Base-by-base conservation (phyloP, 2,113 vertebrate species). In the Myotis yumanensis region DNA sequence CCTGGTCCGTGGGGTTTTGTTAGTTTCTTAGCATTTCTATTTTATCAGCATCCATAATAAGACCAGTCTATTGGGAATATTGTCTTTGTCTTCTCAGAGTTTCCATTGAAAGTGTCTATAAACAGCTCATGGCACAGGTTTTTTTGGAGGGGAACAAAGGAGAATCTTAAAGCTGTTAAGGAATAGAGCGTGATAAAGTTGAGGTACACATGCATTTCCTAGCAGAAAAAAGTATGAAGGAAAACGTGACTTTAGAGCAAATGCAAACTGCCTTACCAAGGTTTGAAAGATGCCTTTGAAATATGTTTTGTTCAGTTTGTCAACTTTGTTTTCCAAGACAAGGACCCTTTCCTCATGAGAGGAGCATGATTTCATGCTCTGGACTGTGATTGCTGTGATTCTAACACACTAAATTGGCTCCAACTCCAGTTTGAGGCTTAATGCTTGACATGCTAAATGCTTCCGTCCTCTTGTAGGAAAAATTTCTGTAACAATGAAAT, bases 321-420 rank as follows among this genome's bases (percentile, higher is more conserved):
- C 90, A 40, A 80, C 32, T 92, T 86, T 82, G 48, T 81, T 95
- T 90, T 85, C 43, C 25, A 87, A 94, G 86, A 86, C 17, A 9
- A 76, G n/a, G 25, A 62, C 5, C 68, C n/a, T 84, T 90, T 93
- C 51, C 86, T 86, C 52, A 10, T 0, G 51, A 86, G 43, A 86
- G 12, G 3, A 59, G 82, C 30, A 4, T 75, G 35, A 68, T 68
- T 91, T 82, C 46, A 66, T 71, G 90, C 72, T 72, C 43, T 11
- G 43, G 20, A 90, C 32, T 62, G 20, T 83, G 89, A 82, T 76
- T 57, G 46, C 82, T 73, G 62, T 85, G 75, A 86, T 95, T 86
- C 52, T 37, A 32, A 88, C 85, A 64, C 59, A 52, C 68, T 11
- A 75, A 71, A 35, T 46, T 83, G 93, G 79, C 92, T 87, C 8